Percentiles rank a stretch among this genome's conserved stretches.
These are phyloP conservation scores for Brachystomella parvula DNA, from an alignment of 1,140 invertebrate species.

Conservation along the genomic window DNA sequence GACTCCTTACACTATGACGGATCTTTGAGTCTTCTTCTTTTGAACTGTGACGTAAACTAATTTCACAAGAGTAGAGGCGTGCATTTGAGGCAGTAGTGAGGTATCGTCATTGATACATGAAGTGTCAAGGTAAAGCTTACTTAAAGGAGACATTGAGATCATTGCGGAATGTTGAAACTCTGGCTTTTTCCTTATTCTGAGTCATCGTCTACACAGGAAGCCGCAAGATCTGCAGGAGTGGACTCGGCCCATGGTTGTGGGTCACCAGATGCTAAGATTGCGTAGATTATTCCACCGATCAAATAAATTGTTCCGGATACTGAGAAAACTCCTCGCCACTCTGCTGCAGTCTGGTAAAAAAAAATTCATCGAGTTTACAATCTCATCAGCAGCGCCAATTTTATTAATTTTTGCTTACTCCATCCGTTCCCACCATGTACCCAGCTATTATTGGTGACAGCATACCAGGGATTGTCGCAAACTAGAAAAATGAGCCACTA, in stretches of 20 bases:
- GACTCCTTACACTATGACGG: too few relatives aligned
- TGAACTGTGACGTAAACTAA: too few relatives aligned
- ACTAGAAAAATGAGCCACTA: slow-evolving; percentile 34
- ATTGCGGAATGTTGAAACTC: background rate
- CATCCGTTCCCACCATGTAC: slow-evolving; percentile 58
- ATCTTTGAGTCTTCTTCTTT: too few relatives aligned
- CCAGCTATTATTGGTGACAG: slow-evolving; percentile 71
- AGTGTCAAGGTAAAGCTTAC: too few relatives aligned
- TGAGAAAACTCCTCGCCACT: slow-evolving; percentile 78
- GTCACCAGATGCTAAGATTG: slow-evolving; percentile 69
- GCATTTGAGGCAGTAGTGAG: too few relatives aligned
- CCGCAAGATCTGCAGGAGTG: background rate
- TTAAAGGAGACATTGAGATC: too few relatives aligned
- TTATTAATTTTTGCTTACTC: slow-evolving; percentile 46
- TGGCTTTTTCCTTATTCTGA: slow-evolving; percentile 18
- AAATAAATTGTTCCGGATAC: slow-evolving; percentile 69
- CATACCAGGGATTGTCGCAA: slow-evolving; percentile 80
- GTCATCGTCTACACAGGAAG: slow-evolving; percentile 14
- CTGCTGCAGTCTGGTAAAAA: slow-evolving; percentile 55
- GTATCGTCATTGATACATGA: too few relatives aligned
- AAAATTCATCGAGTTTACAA: slow-evolving; percentile 14
- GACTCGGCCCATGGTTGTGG: slow-evolving; percentile 63
- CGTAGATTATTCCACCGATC: slow-evolving; percentile 67
- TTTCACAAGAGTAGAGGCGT: too few relatives aligned
- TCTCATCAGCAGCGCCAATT: background rate